Evolutionary conservation across 1,140 invertebrate species (phyloP).

Genomic region (Drosophila carrolli): DNA sequence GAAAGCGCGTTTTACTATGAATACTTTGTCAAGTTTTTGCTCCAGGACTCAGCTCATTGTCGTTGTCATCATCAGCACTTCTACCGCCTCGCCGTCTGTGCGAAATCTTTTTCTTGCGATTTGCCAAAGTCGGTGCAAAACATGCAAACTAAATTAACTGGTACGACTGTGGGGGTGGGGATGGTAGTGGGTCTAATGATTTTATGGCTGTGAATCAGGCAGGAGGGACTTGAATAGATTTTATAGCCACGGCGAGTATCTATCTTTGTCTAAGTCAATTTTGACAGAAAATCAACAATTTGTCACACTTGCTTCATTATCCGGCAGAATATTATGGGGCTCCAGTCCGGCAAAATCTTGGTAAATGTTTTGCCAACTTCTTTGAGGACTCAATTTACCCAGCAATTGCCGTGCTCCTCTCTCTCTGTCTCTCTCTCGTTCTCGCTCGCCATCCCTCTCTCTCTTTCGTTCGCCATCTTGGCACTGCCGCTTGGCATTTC

Average conservation of each 20-base stretch:
- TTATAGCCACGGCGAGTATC: conserved; percentile 16
- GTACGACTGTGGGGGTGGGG: conserved; percentile 42
- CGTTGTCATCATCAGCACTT: conserved; percentile 57
- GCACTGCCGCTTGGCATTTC: conserved; percentile 73
- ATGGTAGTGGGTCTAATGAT: conserved; percentile 16
- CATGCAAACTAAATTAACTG: conserved; percentile 70
- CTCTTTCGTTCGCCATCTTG: conserved; percentile 40
- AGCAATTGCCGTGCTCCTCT: conserved; percentile 51
- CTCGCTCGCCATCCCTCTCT: background rate
- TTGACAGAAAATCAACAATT: conserved; percentile 45
- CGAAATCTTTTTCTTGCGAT: conserved; percentile 49
- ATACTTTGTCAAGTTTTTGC: conserved; percentile 80
- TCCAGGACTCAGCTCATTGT: conserved; percentile 58
- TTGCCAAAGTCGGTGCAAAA: conserved; percentile 65
- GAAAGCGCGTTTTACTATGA: conserved; percentile 64
- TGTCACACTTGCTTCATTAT: conserved; percentile 51
- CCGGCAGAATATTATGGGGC: conserved; percentile 10
- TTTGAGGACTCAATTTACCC: conserved; percentile 55
- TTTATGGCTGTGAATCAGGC: conserved; percentile 21
- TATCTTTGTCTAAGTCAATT: conserved; percentile 40
- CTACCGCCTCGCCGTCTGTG: conserved; percentile 31
- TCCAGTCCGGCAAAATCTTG: conserved; percentile 20
- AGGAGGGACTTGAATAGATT: conserved; percentile 7
- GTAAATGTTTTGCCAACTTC: conserved; percentile 63
- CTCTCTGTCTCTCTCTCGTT: background rate